These are phyloP conservation scores for Mechanitis mazaeus DNA, from an alignment of 2,888 invertebrate genomes.

Conservation along the genomic window DNA sequence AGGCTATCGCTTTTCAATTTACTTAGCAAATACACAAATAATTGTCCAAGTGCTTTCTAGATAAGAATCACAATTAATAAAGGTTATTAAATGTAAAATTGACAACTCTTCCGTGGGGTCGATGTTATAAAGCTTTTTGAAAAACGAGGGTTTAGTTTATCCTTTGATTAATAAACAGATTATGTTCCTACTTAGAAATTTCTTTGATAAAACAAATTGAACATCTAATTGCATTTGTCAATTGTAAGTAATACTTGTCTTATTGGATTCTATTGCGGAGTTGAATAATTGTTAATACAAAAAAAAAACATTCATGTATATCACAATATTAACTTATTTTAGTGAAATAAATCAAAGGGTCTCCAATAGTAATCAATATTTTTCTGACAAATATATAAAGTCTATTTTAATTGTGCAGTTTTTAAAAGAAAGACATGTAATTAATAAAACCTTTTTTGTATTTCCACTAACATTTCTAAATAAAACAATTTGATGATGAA, in stretches of 20 bases:
- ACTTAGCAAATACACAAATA: constrained; percentile 42
- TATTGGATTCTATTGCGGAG: too few relatives aligned
- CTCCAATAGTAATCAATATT: background rate
- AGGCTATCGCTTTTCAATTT: constrained; percentile 28
- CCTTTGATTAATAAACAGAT: constrained; percentile 25
- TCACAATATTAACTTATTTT: too few relatives aligned
- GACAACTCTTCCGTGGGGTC: constrained; percentile 59
- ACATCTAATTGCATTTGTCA: too few relatives aligned
- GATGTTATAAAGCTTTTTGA: constrained; percentile 29
- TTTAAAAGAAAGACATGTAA: constrained; percentile 10
- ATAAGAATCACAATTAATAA: constrained; percentile 70
- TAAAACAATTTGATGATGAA: constrained; percentile 56
- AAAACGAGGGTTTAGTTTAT: constrained; percentile 17
- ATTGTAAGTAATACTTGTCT: too few relatives aligned
- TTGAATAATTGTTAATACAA: too few relatives aligned
- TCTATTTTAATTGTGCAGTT: constrained; percentile 5
- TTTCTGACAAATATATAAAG: background rate
- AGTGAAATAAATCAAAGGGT: background rate
- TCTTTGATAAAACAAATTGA: constrained; percentile 2
- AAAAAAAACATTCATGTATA: too few relatives aligned
- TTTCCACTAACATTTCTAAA: constrained; percentile 37
- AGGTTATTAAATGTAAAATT: constrained; percentile 58
- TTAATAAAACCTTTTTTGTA: constrained; percentile 17
- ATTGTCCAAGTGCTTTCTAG: constrained; percentile 50
- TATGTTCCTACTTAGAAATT: constrained; percentile 5